Evolutionary conservation across 2,113 vertebrate species (phyloP).

Genomic region (Sebastes fasciatus): DNA sequence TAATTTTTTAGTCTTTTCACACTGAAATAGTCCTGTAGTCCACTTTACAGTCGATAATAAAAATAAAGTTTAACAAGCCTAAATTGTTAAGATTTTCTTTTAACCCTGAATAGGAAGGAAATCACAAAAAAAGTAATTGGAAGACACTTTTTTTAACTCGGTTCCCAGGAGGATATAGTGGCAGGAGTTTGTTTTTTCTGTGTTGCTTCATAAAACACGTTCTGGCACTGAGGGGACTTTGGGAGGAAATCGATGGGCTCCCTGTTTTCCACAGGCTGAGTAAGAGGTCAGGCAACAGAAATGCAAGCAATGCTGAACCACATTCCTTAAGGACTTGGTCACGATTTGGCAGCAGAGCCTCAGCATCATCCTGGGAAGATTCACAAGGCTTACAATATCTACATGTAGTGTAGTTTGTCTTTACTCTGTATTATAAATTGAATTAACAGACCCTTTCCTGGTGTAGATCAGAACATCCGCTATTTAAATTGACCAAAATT

Average conservation of each 20-base stretch:
- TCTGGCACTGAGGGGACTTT: slow-evolving; percentile 16
- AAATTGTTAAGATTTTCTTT: no score
- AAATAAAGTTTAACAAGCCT: no score
- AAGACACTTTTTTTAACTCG: no score
- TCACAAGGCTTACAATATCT: slow-evolving; percentile 20
- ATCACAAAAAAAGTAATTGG: no score
- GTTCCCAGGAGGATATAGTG: no score
- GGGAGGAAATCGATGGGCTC: slow-evolving; percentile 46
- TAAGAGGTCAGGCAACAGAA: slow-evolving; percentile 69
- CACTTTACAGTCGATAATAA: no score
- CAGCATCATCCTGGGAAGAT: slow-evolving; percentile 53
- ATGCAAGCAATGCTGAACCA: slow-evolving; percentile 65
- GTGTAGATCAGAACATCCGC: background rate
- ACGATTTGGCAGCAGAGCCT: slow-evolving; percentile 61
- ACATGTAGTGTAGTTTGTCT: background rate
- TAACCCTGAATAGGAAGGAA: no score
- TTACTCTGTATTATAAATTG: background rate
- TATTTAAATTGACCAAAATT: background rate
- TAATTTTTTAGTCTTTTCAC: no score
- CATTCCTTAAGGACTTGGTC: slow-evolving; percentile 72
- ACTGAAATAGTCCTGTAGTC: no score
- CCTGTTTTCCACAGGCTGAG: slow-evolving; percentile 58
- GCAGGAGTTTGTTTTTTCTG: slow-evolving; percentile 21
- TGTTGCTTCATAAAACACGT: slow-evolving; percentile 50
- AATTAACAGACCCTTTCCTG: background rate